phyloP scores from a whole-genome alignment of 1,140 invertebrate genomes.

The Caerostris darwini region DNA sequence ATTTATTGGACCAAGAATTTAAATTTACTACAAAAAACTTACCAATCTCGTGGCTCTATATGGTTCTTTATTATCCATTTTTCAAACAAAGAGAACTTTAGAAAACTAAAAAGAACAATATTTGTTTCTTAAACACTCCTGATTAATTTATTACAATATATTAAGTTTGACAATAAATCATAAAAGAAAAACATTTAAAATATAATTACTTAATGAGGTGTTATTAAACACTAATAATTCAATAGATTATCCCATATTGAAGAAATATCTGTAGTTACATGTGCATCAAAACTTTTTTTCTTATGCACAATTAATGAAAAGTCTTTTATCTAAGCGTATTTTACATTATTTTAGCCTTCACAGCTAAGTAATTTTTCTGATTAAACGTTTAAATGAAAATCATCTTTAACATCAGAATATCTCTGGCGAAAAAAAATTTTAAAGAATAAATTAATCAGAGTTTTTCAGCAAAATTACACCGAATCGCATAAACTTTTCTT shows the following conservation, averaged over 20 bases:
- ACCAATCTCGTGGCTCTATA: conserved; percentile 82
- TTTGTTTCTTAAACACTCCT: background rate
- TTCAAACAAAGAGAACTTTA: background rate
- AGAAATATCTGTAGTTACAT: background rate
- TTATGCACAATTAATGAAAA: no score
- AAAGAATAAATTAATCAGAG: background rate
- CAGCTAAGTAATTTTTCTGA: no score
- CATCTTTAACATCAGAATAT: background rate
- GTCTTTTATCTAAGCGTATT: no score
- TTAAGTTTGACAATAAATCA: background rate
- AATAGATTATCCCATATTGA: background rate
- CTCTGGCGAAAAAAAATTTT: background rate
- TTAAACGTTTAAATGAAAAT: no score
- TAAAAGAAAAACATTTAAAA: background rate
- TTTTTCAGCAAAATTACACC: background rate
- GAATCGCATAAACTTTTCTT: background rate
- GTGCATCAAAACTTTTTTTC: no score
- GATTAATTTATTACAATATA: background rate
- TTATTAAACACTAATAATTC: background rate
- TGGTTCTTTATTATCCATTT: conserved; percentile 65
- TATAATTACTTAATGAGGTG: background rate
- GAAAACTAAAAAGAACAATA: background rate
- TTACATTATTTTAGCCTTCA: no score
- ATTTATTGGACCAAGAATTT: background rate
- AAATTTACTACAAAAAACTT: conserved; percentile 75